Conservation (phyloP, 1,140 invertebrate species). For the Yoshiicerus persimilis region DNA sequence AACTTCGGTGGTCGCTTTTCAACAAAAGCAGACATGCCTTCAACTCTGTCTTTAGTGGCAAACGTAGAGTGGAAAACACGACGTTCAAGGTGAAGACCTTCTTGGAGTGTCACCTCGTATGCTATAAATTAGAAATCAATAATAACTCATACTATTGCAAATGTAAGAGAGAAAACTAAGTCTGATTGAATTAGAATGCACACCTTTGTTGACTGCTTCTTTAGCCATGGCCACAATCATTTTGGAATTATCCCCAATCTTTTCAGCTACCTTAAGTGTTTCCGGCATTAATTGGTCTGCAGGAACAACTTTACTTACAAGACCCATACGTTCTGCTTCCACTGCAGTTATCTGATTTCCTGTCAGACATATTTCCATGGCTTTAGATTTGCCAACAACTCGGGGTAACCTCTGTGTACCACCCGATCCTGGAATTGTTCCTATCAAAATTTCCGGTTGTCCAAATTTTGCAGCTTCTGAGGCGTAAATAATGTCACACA, state of each 20-base stretch:
- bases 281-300: slow-evolving; percentile 83
- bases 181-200: too few relatives aligned
- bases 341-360: slow-evolving; percentile 86
- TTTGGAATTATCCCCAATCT: slow-evolving; percentile 86
- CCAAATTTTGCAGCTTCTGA: slow-evolving; percentile 97
- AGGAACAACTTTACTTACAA: slow-evolving; percentile 91
- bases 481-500: slow-evolving; percentile 99
- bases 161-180: not conserved
- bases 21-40: slow-evolving; percentile 90
- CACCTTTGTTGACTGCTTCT: slow-evolving; percentile 84
- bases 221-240: slow-evolving; percentile 86
- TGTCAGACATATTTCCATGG: slow-evolving; percentile 97
- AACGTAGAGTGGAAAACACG: slow-evolving; percentile 91
- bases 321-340: slow-evolving; percentile 85
- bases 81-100: slow-evolving; percentile 87
- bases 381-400: slow-evolving; percentile 91
- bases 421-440: slow-evolving; percentile 96
- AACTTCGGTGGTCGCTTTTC: slow-evolving; percentile 87
- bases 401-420: slow-evolving; percentile 91
- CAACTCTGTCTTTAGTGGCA: slow-evolving; percentile 78
- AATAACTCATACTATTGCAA: not conserved
- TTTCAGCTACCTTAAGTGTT: slow-evolving; percentile 90
- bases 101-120: slow-evolving; percentile 80
- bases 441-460: slow-evolving; percentile 95
- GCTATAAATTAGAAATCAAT: slow-evolving; percentile 58